Evolutionary conservation across 2,113 vertebrate genomes (phyloP).

Genomic region (Chinchilla lanigera): DNA sequence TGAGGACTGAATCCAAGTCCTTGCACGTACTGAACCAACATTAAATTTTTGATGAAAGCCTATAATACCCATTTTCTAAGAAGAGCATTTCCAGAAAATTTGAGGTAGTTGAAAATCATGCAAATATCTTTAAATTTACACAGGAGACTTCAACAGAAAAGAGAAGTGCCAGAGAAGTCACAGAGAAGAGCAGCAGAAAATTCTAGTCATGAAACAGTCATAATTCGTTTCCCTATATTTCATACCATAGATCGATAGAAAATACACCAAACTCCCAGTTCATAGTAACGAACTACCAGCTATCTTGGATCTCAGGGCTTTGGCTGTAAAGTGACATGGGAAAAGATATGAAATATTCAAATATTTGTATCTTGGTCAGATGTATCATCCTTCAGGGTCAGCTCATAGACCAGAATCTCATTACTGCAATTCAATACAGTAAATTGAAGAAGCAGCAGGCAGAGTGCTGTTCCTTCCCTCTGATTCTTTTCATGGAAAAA

Average conservation of each 20-base stretch:
- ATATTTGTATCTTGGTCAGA: slow-evolving; percentile 51
- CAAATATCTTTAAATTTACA: not conserved
- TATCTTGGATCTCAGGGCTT: not conserved
- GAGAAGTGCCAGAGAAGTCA: not conserved
- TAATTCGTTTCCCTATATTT: not conserved
- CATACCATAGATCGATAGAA: not conserved
- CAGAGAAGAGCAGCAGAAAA: not conserved
- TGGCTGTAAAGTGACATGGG: not conserved
- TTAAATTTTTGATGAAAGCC: not conserved
- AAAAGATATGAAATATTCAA: slow-evolving; percentile 16
- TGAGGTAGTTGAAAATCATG: not conserved
- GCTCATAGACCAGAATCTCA: not conserved
- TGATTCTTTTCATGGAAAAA: not conserved
- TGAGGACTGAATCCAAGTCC: not conserved
- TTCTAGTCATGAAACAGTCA: not conserved
- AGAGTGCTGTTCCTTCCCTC: not conserved
- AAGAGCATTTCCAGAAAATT: not conserved
- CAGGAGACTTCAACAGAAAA: not conserved
- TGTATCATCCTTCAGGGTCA: not conserved
- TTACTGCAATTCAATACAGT: not conserved
- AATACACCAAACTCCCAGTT: not conserved
- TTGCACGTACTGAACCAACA: not conserved
- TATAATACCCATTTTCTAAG: not conserved
- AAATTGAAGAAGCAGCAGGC: slow-evolving; percentile 14
- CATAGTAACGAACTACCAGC: not conserved